These are phyloP conservation scores for Paramuricea clavata DNA, from an alignment of 92 coral and sea anemone species.

Conservation along the genomic window DNA sequence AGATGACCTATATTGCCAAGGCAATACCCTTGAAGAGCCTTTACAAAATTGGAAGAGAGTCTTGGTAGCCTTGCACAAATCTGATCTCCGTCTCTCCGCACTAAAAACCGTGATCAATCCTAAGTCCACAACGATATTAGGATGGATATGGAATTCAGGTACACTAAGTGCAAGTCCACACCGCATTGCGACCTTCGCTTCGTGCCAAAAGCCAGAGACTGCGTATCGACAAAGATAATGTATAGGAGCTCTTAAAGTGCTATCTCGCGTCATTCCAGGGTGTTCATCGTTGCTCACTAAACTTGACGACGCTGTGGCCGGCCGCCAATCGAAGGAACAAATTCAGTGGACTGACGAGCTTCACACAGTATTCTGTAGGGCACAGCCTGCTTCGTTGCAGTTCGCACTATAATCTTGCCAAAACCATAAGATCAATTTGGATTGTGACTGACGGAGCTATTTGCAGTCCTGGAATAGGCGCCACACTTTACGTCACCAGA, in stretches of 20 bases:
- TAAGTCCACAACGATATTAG: constrained; percentile 35
- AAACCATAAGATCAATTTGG: constrained; percentile 67
- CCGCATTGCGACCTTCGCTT: no score
- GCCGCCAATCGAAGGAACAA: constrained; percentile 48
- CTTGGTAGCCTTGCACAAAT: constrained; percentile 72
- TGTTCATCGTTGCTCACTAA: constrained; percentile 43
- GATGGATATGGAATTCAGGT: constrained; percentile 63
- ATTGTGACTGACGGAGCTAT: constrained; percentile 65
- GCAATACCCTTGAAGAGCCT: constrained; percentile 70
- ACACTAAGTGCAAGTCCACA: no score
- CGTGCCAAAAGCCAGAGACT: no score
- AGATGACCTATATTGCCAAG: constrained; percentile 77
- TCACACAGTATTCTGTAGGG: neutral
- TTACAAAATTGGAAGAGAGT: constrained; percentile 79
- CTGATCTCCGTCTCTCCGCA: constrained; percentile 76
- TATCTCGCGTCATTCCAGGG: constrained; percentile 60
- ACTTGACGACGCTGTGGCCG: constrained; percentile 52
- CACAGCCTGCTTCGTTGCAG: constrained; percentile 30
- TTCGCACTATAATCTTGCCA: constrained; percentile 41
- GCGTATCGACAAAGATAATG: no score
- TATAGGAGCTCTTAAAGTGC: constrained; percentile 48
- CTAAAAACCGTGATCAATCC: constrained; percentile 68
- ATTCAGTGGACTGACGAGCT: constrained; percentile 59
- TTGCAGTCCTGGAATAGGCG: constrained; percentile 44
- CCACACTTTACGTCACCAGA: constrained; percentile 49